A percentile compares a stretch with the other conserved stretches of the same genome.
phyloP scores from a whole-genome alignment of 2,797 vertebrate species.

The Gymnoscopelus microlampas region DNA sequence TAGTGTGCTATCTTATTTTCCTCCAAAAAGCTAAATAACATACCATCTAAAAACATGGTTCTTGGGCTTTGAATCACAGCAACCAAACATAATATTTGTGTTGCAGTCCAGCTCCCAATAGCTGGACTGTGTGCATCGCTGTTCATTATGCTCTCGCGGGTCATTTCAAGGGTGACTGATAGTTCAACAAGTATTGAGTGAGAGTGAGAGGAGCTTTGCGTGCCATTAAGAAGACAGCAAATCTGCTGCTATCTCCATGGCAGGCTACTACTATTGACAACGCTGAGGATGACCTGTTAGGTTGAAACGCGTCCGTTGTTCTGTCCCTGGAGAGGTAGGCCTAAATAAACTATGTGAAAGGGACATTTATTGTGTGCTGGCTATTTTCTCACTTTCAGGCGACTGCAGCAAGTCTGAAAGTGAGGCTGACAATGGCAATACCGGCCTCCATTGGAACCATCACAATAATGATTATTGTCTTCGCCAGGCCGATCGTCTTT shows the following conservation, averaged over 20 bases:
- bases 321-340: too few relatives aligned
- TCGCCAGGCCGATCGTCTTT: too few relatives aligned
- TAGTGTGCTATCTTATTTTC: neutral
- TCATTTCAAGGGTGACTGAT: constrained; percentile 62
- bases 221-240: constrained; percentile 52
- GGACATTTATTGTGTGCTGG: too few relatives aligned
- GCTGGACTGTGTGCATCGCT: constrained; percentile 41
- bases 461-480: too few relatives aligned
- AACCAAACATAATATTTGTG: constrained; percentile 25
- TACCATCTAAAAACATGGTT: constrained; percentile 40
- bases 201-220: constrained; percentile 48
- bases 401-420: constrained; percentile 31
- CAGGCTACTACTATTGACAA: constrained; percentile 1
- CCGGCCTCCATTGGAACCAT: neutral
- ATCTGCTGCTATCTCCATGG: constrained; percentile 45
- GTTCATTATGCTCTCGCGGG: constrained; percentile 62
- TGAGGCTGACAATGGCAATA: constrained; percentile 1
- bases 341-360: too few relatives aligned
- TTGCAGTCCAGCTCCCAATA: constrained; percentile 54
- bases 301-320: too few relatives aligned
- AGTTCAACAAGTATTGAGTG: constrained; percentile 64
- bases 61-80: constrained; percentile 46
- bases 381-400: too few relatives aligned
- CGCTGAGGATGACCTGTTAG: too few relatives aligned
- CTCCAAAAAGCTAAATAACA: constrained; percentile 49